Evolutionary conservation across 1,140 invertebrate species (phyloP).

Genomic region (Drosophila athabasca): DNA sequence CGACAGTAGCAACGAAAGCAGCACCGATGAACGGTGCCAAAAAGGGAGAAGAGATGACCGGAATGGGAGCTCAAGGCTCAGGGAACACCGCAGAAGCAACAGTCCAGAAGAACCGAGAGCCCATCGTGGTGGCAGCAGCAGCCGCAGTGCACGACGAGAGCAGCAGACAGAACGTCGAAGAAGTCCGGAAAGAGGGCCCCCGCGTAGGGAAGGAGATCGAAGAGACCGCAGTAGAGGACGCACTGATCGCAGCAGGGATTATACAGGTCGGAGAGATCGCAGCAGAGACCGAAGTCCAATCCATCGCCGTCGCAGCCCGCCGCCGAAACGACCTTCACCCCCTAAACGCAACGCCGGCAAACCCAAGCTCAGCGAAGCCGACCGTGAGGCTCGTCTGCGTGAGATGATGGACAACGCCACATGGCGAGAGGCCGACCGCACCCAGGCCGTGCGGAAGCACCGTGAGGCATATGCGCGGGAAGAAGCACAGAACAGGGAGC

Average conservation of each 20-base stretch:
- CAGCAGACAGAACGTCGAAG: not conserved
- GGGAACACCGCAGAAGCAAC: constrained; percentile 14
- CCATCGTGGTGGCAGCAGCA: constrained; percentile 17
- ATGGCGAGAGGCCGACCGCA: constrained; percentile 88
- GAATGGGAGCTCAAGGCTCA: constrained; percentile 3
- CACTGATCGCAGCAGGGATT: not conserved
- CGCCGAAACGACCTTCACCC: constrained; percentile 2
- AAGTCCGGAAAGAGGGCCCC: not conserved
- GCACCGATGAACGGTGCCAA: constrained; percentile 7
- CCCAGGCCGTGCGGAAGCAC: constrained; percentile 87
- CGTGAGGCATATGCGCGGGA: constrained; percentile 87
- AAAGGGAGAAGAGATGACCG: not conserved
- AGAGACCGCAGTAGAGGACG: constrained; percentile 12
- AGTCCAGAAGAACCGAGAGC: constrained; percentile 2
- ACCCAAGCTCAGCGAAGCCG: constrained; percentile 85
- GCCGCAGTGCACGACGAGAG: constrained; percentile 17
- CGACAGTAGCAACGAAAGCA: constrained; percentile 27
- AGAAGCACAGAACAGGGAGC: constrained; percentile 83
- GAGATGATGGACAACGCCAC: constrained; percentile 94
- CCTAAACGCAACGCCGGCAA: constrained; percentile 19
- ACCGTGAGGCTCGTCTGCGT: constrained; percentile 88
- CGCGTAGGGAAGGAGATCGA: constrained; percentile 1
- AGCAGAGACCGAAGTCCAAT: constrained; percentile 4
- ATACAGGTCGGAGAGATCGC: constrained; percentile 53
- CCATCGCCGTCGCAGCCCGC: not conserved